Evolutionary conservation across 2,113 vertebrate species (phyloP).

Genomic region (Origma solitaria): DNA sequence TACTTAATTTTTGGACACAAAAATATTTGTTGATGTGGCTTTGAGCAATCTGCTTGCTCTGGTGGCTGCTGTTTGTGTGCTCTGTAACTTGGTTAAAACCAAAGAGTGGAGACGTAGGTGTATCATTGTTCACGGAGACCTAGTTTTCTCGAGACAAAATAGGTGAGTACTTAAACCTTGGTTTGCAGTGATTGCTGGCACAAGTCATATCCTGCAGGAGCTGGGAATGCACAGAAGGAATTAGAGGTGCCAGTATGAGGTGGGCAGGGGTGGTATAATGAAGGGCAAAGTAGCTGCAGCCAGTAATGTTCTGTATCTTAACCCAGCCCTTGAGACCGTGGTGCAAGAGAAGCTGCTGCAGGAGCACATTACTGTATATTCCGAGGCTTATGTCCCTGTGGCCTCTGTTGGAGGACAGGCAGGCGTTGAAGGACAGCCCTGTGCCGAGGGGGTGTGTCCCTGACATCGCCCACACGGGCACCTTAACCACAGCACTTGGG

Average conservation of each 20-base stretch:
- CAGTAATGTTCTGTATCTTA: neutral
- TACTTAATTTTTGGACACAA: neutral
- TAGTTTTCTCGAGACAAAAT: neutral
- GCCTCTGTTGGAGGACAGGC: neutral
- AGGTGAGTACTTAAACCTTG: neutral
- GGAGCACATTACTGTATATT: neutral
- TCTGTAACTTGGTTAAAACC: neutral
- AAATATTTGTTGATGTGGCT: neutral
- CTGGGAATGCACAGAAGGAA: neutral
- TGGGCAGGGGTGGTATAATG: neutral
- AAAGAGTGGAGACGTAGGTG: neutral
- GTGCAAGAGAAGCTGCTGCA: neutral
- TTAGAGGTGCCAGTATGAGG: neutral
- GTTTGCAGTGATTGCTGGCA: neutral
- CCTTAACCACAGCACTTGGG: neutral
- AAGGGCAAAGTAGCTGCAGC: neutral
- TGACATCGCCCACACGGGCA: fast-evolving
- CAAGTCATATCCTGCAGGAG: neutral
- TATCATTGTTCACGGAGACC: fast-evolving
- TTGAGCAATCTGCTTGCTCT: neutral
- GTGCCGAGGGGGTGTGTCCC: fast-evolving
- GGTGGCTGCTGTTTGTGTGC: neutral
- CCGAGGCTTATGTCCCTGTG: neutral
- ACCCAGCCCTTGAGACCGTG: neutral
- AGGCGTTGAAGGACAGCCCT: neutral